These are phyloP conservation scores for Ephialtes manifestator DNA, from an alignment of 2,888 invertebrate genomes.

Conservation along the genomic window DNA sequence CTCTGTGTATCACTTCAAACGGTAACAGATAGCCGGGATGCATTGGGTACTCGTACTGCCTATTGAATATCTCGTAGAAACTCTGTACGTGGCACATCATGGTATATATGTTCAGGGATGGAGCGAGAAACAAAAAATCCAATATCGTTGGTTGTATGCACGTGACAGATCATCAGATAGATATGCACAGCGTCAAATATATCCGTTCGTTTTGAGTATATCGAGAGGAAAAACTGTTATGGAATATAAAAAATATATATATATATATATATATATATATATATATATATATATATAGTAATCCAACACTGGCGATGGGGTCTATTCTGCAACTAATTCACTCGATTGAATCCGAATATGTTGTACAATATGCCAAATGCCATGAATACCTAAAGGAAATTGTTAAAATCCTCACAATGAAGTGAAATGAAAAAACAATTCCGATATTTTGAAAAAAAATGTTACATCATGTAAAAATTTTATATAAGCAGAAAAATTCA, in stretches of 20 bases:
- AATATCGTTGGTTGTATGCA: slow-evolving; percentile 66
- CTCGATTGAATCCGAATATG: slow-evolving; percentile 41
- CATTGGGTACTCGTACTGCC: slow-evolving; percentile 57
- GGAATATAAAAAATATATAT: slow-evolving; percentile 29
- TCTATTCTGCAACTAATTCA: slow-evolving; percentile 41
- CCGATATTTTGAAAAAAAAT: not conserved
- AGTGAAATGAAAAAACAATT: not conserved
- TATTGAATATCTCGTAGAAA: slow-evolving; percentile 64
- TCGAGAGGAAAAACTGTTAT: slow-evolving; percentile 61
- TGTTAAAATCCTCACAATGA: not conserved
- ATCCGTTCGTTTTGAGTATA: slow-evolving; percentile 55
- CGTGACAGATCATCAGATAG: slow-evolving; percentile 64
- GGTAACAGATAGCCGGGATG: slow-evolving; percentile 45
- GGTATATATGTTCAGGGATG: slow-evolving; percentile 29
- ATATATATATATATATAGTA: too few species aligned
- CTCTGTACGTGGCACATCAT: slow-evolving; percentile 39
- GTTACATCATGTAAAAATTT: not conserved
- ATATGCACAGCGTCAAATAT: slow-evolving; percentile 50
- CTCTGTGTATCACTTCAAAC: slow-evolving; percentile 51
- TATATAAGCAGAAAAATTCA: not conserved
- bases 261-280: too few species aligned
- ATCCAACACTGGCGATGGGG: not conserved
- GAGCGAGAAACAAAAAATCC: slow-evolving; percentile 62
- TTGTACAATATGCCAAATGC: not conserved
- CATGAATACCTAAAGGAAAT: not conserved